These are phyloP conservation scores for Aphelinus certus DNA, from an alignment of 1,140 invertebrate genomes.

Conservation along the genomic window DNA sequence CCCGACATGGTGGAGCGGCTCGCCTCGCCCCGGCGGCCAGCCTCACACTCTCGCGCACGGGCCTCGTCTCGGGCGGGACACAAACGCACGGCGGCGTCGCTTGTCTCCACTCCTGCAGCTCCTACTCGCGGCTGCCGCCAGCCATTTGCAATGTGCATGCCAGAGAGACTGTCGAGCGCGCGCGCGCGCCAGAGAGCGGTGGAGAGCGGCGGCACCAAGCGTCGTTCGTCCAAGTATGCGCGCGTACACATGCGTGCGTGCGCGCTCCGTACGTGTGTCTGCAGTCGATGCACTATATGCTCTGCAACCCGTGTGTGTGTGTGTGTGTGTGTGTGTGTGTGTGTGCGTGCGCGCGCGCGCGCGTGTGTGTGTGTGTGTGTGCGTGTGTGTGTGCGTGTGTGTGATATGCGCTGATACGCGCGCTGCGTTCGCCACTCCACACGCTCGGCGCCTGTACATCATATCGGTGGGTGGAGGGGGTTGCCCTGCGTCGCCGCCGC, in stretches of 20 bases:
- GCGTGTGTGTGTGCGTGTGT: background rate
- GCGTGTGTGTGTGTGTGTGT: background rate
- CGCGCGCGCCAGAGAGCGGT: background rate
- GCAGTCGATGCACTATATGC: background rate
- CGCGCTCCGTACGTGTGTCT: background rate
- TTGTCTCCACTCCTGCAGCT: conserved; percentile 11
- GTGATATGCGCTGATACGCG: background rate
- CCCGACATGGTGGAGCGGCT: conserved; percentile 65
- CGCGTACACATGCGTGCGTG: background rate
- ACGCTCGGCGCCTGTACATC: background rate
- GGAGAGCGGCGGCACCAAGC: background rate
- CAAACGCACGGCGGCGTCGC: background rate
- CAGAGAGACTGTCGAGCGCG: background rate
- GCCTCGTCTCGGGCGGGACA: background rate
- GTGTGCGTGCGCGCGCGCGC: no score
- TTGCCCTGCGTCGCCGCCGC: no score
- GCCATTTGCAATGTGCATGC: conserved; percentile 39
- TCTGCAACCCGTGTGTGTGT: background rate
- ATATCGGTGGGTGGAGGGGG: background rate
- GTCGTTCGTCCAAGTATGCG: background rate
- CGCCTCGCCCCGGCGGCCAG: conserved; percentile 5
- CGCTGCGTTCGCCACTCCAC: background rate
- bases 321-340: background rate
- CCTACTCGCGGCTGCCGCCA: conserved; percentile 17
- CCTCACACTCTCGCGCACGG: conserved; percentile 15